Evolutionary conservation across 2,888 invertebrate species (phyloP).

Genomic region (Nebria brevicollis): DNA sequence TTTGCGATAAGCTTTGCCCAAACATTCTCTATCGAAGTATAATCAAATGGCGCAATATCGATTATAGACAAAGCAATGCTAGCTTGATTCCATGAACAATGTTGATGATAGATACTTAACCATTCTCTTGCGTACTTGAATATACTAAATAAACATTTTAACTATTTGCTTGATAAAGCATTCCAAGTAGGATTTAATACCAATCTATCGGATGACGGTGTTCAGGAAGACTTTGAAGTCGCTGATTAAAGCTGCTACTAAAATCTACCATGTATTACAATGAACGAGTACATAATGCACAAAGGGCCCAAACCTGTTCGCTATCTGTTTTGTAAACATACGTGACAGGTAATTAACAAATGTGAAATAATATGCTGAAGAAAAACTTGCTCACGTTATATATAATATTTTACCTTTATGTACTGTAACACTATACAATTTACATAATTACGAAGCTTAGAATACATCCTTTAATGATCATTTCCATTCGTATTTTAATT

Average conservation of each 20-base stretch:
- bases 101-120: not conserved
- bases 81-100: not conserved
- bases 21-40: too few relatives aligned
- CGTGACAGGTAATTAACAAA: conserved; percentile 41
- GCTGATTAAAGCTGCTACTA: conserved; percentile 27
- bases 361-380: conserved; percentile 23
- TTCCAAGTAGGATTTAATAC: conserved; percentile 37
- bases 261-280: not conserved
- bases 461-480: too few relatives aligned
- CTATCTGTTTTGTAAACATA: conserved; percentile 14
- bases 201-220: conserved; percentile 31
- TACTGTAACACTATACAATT: too few relatives aligned
- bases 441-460: too few relatives aligned
- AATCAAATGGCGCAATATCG: too few relatives aligned
- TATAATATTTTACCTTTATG: not conserved
- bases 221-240: conserved; percentile 32
- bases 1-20: too few relatives aligned
- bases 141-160: conserved; percentile 21
- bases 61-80: too few relatives aligned
- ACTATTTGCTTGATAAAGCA: conserved; percentile 40
- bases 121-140: not conserved
- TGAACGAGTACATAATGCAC: not conserved
- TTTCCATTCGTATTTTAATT: too few relatives aligned
- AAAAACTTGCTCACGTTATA: not conserved
- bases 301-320: not conserved